Evolutionary conservation across 2,888 invertebrate genomes (phyloP).

Genomic region (Arge pagana): DNA sequence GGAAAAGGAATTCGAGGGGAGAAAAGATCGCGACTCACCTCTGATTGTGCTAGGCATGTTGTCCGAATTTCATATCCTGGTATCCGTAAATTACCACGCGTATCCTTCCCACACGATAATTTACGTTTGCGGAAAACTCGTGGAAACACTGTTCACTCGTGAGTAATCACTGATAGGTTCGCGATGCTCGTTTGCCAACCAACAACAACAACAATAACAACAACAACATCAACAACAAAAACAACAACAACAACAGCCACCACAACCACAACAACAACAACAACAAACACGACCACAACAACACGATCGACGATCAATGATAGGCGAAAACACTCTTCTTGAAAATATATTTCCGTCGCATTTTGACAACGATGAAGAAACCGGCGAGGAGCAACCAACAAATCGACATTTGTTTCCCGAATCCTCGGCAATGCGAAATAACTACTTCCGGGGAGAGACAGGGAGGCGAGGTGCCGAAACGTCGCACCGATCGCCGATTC

Average conservation of each 20-base stretch:
- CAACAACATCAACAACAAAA: slow-evolving; percentile 1
- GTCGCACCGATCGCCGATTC: too few species aligned
- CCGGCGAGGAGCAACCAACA: too few species aligned
- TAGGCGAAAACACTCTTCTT: too few species aligned
- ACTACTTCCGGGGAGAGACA: too few species aligned
- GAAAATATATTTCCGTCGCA: slow-evolving; percentile 17
- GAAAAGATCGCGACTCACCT: slow-evolving; percentile 52
- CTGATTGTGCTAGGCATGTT: slow-evolving; percentile 57
- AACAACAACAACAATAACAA: slow-evolving; percentile 9
- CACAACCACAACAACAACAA: too few species aligned
- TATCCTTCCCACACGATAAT: slow-evolving; percentile 27
- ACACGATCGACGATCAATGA: background rate
- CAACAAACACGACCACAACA: too few species aligned
- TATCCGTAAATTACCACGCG: slow-evolving; percentile 40
- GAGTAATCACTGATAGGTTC: slow-evolving; percentile 9
- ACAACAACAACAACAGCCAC: too few species aligned
- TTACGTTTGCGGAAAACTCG: slow-evolving; percentile 12
- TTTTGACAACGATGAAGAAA: too few species aligned
- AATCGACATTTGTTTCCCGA: too few species aligned
- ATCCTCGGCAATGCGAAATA: too few species aligned
- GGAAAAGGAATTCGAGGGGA: too few species aligned
- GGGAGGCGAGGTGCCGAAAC: too few species aligned
- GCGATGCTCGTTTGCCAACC: background rate
- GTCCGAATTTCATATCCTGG: slow-evolving; percentile 54
- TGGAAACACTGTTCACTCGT: slow-evolving; percentile 9